Percentiles rank a stretch among this genome's conserved stretches.
Conservation (phyloP, 2,113 vertebrate genomes). For the Crotalus horridus region DNA sequence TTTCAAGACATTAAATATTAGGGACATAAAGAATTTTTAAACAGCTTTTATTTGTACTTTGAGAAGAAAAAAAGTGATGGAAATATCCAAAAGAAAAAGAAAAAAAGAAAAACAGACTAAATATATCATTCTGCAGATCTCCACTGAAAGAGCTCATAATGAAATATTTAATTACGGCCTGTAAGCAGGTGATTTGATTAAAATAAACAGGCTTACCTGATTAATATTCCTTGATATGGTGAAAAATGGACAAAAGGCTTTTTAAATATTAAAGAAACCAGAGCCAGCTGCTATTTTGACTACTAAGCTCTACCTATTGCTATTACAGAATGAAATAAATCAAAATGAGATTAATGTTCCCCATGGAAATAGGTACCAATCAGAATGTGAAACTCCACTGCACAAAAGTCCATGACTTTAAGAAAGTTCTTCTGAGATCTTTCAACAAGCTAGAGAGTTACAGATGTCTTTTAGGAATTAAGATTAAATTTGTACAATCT, state of each 20-base stretch:
- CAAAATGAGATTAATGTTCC: neutral
- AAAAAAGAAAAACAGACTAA: neutral
- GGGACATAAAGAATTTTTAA: neutral
- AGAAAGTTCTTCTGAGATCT: neutral
- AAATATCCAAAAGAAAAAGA: neutral
- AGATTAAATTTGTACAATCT: neutral
- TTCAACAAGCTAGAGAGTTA: neutral
- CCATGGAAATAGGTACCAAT: neutral
- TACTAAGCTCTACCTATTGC: neutral
- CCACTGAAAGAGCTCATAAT: neutral
- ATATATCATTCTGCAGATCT: neutral
- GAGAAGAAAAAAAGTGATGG: neutral
- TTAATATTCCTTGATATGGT: neutral
- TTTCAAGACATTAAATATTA: constrained; percentile 21
- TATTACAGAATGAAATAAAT: neutral
- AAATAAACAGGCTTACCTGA: constrained; percentile 14
- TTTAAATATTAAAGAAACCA: neutral
- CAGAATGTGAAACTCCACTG: neutral
- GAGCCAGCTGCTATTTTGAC: neutral
- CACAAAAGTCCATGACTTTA: neutral
- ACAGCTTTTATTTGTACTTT: neutral
- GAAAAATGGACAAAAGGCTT: neutral
- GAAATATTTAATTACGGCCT: constrained; percentile 24
- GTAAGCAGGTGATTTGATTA: constrained; percentile 29
- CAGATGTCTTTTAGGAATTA: neutral